phyloP scores from a whole-genome alignment of 2,888 invertebrate species.

The Thysanoteuthis rhombus region DNA sequence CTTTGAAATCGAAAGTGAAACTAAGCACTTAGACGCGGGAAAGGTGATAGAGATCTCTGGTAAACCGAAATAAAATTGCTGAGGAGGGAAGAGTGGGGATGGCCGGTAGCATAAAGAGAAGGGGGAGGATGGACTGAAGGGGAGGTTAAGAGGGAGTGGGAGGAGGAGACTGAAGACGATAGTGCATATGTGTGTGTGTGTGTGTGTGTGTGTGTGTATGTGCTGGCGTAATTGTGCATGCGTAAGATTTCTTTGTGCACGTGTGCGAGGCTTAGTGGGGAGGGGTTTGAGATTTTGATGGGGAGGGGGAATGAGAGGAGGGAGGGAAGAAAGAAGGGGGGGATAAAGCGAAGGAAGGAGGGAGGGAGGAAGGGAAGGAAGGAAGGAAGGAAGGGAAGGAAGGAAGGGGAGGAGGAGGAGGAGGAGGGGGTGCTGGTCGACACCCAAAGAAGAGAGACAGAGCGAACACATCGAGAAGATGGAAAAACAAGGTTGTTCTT shows the following conservation, averaged over 20 bases:
- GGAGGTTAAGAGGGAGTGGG: neutral
- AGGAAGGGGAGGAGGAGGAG: neutral
- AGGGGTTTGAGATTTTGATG: neutral
- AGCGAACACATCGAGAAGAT: neutral
- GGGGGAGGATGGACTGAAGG: neutral
- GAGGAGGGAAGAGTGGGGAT: neutral
- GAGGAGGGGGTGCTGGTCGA: neutral
- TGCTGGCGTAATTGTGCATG: neutral
- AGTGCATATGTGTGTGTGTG: neutral
- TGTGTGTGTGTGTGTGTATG: neutral
- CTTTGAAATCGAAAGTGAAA: neutral
- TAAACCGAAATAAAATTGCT: neutral
- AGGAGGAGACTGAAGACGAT: neutral
- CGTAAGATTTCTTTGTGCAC: neutral
- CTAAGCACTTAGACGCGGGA: neutral
- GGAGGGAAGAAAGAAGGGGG: neutral
- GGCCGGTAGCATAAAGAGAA: neutral
- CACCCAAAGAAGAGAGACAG: neutral
- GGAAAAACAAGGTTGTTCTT: neutral
- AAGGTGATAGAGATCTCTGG: neutral
- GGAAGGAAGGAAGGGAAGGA: neutral
- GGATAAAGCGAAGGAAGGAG: neutral
- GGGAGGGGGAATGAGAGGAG: too few species aligned
- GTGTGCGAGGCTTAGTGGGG: neutral
- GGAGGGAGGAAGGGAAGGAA: neutral